Evolutionary conservation across 2,888 invertebrate species (phyloP), one percentile per base, ranked within the genome.

Genomic region (Lymantria dispar): DNA sequence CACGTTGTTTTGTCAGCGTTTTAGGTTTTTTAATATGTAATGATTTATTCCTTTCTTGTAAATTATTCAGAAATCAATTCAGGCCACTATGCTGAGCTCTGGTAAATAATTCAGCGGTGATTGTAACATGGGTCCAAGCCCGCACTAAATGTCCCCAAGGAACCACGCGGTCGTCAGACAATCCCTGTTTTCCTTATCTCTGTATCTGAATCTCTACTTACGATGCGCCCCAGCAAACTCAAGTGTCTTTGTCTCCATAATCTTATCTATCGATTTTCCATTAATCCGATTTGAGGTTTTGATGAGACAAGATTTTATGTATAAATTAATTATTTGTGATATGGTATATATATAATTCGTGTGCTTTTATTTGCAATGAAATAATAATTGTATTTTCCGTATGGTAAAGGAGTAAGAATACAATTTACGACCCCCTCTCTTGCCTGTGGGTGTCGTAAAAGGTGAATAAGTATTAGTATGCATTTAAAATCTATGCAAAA

Each of bases 51-150:
- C 74, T 77, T 77, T 76, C 73, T 71, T 74, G 66, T 87, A 82
- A 88, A 88, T 87, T 89, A 89, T 89, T 85, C 86, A 88, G 74
- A 87, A 85, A 88, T 85, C 87, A 85, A 87, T 87, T 85, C 84
- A 74, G 78, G 66, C 74, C 78, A 74, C 81, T 81, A 79, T 79
- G 81, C 83, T 76, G 78, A 79, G 72, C 74, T 67, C 71, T 78
- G 76, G 81, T 88, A 85, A 89, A 89, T 88, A 85, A 88, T 90
- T 90, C 87, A 85, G 79, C 73, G 78, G 74, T 83, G 83, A 87
- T 83, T 87, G 87, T 86, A 84, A 85, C 82, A 80, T 85, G 86
- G 86, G 85, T 86, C 83, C 80, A 78, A 77, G 70, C 69, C 74
- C 76, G 74, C 69, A 80, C 82, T 84, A 85, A 88, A 86, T 83